Base-by-base conservation (phyloP, 2,888 invertebrate genomes). In the Metopia argyrocephala region DNA sequence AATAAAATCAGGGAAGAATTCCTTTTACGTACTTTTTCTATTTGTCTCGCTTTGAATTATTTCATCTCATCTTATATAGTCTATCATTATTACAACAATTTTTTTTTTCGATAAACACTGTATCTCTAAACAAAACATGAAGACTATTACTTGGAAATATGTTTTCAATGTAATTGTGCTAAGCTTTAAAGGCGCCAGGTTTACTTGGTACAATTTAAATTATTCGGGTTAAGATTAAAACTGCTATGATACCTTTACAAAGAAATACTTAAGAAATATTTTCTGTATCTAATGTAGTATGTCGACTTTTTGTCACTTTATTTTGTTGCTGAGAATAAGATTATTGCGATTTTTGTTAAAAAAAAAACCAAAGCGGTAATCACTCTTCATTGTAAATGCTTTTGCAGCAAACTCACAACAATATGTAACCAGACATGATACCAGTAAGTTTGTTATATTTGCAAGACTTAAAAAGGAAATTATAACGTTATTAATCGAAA, bases 151-250 rank as follows among this genome's bases (percentile, higher is more conserved):
- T 71, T 54, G 45, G 52, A 62, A 71, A 62, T 38, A 28, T 45
- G 20, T 54, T 25, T 56, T 46, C 9, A 25, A 68, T 56, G 27
- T 1, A 56, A 65, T 46, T 46, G 56, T 68, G 27, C 56, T 50
- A 21, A 48, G 28, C 59, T 27, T 2, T 56, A 15, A 45, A 50
- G 59, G 69, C 69, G 69, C 50, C 69, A 57, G 45, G 62, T 57
- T 57, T 68, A 12, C 38, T 54, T 68, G 56, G 38, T 3, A 56
- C 23, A 54, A 20, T 68, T 68, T 68, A 57, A 68, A 68, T 68
- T 50, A 45, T 59, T 70, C 25, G 21, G 23, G 57, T 38, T 38
- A 66, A 38, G 57, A 48, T 57, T 57, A 56, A 69, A 57, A 56
- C 27, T 48, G 21, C 18, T 21, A 57, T 69, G 27, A 57, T 68